phyloP scores from a whole-genome alignment of 2,888 invertebrate genomes.

The Tetramorium bicarinatum region DNA sequence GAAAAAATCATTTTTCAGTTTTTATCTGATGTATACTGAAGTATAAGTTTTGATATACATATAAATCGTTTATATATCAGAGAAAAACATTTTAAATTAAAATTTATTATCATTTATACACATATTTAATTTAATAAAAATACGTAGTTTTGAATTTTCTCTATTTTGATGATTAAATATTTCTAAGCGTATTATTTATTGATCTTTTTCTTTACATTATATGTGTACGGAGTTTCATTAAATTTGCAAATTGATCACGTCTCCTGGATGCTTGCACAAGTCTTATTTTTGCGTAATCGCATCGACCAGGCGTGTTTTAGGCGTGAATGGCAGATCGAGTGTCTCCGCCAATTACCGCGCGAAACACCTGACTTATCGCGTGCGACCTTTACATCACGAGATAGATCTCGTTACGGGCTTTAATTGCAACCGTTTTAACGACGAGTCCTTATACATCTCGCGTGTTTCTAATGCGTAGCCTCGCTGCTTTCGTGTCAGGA shows the following conservation, averaged over 20 bases:
- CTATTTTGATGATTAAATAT: neutral
- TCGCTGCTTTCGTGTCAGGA: conserved; percentile 69
- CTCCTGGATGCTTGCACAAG: neutral
- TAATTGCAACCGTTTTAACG: conserved; percentile 78
- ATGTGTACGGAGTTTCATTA: neutral
- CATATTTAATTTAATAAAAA: neutral
- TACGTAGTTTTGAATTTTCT: neutral
- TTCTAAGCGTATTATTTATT: neutral
- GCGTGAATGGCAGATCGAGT: conserved; percentile 9
- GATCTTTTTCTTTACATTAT: neutral
- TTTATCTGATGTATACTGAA: neutral
- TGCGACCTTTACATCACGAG: conserved; percentile 66
- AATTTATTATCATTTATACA: neutral
- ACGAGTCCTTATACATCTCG: conserved; percentile 73
- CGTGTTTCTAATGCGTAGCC: conserved; percentile 74
- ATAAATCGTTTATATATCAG: neutral
- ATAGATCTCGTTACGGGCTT: conserved; percentile 73
- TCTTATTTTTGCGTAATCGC: neutral
- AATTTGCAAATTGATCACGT: neutral
- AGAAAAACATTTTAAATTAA: conserved; percentile 18
- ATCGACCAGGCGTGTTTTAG: conserved; percentile 18
- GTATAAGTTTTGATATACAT: too few relatives aligned
- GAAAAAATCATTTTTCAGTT: neutral
- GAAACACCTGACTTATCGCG: conserved; percentile 59
- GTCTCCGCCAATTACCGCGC: conserved; percentile 48